Percentiles rank a stretch among this genome's conserved stretches.
These are phyloP conservation scores for Pygocentrus nattereri DNA, from an alignment of 2,797 vertebrate species.

Conservation along the genomic window DNA sequence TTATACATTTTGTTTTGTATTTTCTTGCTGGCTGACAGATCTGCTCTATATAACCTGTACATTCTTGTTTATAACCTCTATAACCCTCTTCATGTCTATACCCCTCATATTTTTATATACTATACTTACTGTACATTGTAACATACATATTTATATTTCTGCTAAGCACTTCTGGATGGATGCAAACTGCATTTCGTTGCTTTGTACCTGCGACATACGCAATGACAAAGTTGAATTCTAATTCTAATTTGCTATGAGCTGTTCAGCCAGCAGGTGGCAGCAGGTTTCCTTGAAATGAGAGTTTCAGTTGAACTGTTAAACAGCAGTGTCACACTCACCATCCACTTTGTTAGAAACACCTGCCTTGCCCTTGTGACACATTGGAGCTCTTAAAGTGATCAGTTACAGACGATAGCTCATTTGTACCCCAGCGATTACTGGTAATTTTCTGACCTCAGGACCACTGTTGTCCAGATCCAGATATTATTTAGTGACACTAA, in stretches of 20 bases:
- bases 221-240: no score
- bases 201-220: no score
- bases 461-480: neutral
- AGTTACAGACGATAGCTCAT: neutral
- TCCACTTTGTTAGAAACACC: neutral
- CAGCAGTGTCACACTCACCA: neutral
- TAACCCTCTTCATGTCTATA: no score
- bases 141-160: no score
- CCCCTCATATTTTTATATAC: no score
- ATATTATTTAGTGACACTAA: neutral
- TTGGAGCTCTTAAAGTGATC: no score
- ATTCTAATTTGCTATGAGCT: neutral
- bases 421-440: neutral
- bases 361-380: neutral
- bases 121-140: no score
- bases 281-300: neutral
- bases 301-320: neutral
- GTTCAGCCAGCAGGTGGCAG: conserved; percentile 3
- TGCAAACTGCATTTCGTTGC: no score
- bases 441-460: neutral
- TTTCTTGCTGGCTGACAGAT: neutral
- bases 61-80: no score
- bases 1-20: neutral
- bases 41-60: neutral
- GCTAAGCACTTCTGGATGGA: no score